Evolutionary conservation across 2,113 vertebrate genomes (phyloP), one percentile per base, ranked within the genome.

Genomic region (Maccullochella peelii): DNA sequence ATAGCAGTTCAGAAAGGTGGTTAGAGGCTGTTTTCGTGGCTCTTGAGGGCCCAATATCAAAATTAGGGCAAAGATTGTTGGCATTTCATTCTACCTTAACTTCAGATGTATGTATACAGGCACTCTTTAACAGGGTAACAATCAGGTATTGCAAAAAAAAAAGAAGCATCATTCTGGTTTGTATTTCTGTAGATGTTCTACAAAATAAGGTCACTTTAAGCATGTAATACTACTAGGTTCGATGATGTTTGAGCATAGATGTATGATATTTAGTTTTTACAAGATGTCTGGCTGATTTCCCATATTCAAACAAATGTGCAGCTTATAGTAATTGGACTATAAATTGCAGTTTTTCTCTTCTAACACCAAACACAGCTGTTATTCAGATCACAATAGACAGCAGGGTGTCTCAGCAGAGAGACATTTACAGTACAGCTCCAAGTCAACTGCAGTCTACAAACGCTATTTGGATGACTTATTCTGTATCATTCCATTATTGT

Each of bases 361-460:
- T 25, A 3, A 44, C 40, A 25, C 6, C 42, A 47, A 18, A 27
- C 65, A 65, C 52, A 33, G 52, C 36, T 49, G 50, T 44, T 49
- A 79, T 79, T 33, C 76, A 69, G 25, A 40, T 57, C 40, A 5
- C 20, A 33, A 44, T 36, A 57, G 62, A 67, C 49, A 66, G 27
- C 38, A 23, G 49, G 71, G 40, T 11, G 3, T 49, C 76, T 69
- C 52, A 5, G 20, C 66, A 25, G 40, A 61, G 50, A 61, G 20
- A 50, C 1, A 42, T 55, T 42, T 33, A 78, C 10, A 44, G 23
- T 47, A 14, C 36, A 18, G 63, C 27, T 68, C 23, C n/a, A 42
- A 77, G 47, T 38, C 20, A 20, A 40, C 30, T 25, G 25, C 21
- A 73, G 71, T 33, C 44, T n/a, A 12, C 8, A 66, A 66, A 42